phyloP scores from a whole-genome alignment of 2,113 vertebrate species.

The Ciconia stormi region DNA sequence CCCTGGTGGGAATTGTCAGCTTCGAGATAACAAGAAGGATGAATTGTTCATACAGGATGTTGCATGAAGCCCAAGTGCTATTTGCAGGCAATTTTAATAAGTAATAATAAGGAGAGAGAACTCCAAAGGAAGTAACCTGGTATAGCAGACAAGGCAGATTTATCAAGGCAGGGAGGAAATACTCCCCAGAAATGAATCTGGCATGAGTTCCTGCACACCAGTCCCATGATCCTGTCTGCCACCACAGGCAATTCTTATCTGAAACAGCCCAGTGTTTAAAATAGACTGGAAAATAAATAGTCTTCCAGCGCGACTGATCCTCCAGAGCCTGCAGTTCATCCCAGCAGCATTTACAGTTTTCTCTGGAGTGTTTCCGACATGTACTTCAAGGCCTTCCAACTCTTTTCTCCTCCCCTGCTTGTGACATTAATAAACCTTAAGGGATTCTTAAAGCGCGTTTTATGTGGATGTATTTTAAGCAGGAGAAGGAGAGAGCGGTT shows the following conservation, averaged over 20 bases:
- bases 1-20: slow-evolving; percentile 73
- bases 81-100: slow-evolving; percentile 76
- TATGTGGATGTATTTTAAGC: slow-evolving; percentile 50
- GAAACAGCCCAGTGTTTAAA: slow-evolving; percentile 76
- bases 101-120: slow-evolving; percentile 67
- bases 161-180: slow-evolving; percentile 76
- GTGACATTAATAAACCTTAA: slow-evolving; percentile 69
- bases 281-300: slow-evolving; percentile 78
- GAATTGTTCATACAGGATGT: slow-evolving; percentile 74
- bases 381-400: slow-evolving; percentile 69
- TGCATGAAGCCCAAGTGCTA: slow-evolving; percentile 63
- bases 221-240: slow-evolving; percentile 78
- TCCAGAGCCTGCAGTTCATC: slow-evolving; percentile 74
- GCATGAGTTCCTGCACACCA: slow-evolving; percentile 71
- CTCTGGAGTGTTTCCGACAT: slow-evolving; percentile 74
- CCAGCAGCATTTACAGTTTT: slow-evolving; percentile 73
- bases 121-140: slow-evolving; percentile 75
- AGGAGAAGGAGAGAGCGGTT: background rate
- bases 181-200: slow-evolving; percentile 78
- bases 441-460: slow-evolving; percentile 53
- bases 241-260: slow-evolving; percentile 78
- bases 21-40: slow-evolving; percentile 70
- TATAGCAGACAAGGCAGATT: slow-evolving; percentile 71
- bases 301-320: slow-evolving; percentile 68
- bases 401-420: slow-evolving; percentile 59